Percentiles rank a stretch among this genome's conserved stretches.
These are phyloP conservation scores for Excalfactoria chinensis DNA, from an alignment of 2,113 vertebrate genomes.

Conservation along the genomic window DNA sequence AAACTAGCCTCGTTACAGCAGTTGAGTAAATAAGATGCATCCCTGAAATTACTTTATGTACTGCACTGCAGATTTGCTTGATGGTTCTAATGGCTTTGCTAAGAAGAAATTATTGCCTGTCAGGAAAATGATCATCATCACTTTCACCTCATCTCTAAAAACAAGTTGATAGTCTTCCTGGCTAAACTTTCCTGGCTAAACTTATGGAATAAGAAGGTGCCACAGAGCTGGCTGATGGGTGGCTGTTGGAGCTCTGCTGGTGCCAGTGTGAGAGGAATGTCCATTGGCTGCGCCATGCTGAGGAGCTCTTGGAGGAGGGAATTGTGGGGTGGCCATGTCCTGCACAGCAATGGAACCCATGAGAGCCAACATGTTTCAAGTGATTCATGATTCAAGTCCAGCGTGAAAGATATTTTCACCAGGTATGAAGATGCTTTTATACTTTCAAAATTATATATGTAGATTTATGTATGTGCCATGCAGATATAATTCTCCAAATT, in stretches of 20 bases:
- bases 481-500: background rate
- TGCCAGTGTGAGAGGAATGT: background rate
- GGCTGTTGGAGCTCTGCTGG: background rate
- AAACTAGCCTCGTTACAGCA: background rate
- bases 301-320: background rate
- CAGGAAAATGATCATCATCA: background rate
- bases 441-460: background rate
- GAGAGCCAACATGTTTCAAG: background rate
- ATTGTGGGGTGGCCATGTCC: background rate
- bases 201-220: background rate
- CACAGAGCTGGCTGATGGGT: background rate
- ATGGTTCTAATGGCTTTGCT: background rate
- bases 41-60: background rate
- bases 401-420: background rate
- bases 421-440: background rate
- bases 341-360: background rate
- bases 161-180: background rate
- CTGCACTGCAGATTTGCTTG: background rate
- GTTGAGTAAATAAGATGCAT: background rate
- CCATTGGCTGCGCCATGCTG: background rate
- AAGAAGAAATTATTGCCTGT: background rate
- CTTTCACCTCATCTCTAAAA: background rate
- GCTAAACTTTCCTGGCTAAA: background rate
- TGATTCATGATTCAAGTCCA: background rate
- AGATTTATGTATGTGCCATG: background rate